Percentiles rank a stretch among this genome's conserved stretches.
Conservation (phyloP, 2,888 invertebrate genomes). For the Noctua janthe region DNA sequence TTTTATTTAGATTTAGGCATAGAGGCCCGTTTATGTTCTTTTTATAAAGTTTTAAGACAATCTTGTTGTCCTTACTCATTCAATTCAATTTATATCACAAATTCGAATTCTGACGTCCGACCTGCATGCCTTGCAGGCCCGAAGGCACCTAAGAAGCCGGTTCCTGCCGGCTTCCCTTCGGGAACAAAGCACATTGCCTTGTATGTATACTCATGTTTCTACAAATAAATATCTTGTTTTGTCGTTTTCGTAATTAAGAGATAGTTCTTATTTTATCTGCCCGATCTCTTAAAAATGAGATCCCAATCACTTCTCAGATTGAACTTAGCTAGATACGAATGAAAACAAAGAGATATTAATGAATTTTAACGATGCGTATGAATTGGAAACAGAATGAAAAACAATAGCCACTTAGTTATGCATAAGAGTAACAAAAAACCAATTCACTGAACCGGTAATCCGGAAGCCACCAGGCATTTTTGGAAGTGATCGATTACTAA, state of each 20-base stretch:
- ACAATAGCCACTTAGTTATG: constrained; percentile 27
- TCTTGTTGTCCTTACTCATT: not conserved
- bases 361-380: not conserved
- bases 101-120: not conserved
- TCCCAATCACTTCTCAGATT: not conserved
- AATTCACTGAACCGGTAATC: constrained; percentile 33
- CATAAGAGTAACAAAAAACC: constrained; percentile 27
- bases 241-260: not conserved
- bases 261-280: not conserved
- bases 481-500: constrained; percentile 37
- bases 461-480: constrained; percentile 43
- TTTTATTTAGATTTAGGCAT: not conserved
- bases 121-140: too few relatives aligned
- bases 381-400: constrained; percentile 31
- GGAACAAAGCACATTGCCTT: too few relatives aligned
- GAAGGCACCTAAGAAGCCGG: too few relatives aligned
- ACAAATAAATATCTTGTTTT: too few relatives aligned
- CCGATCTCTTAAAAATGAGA: not conserved
- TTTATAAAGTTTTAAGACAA: not conserved
- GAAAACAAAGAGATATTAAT: not conserved
- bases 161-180: too few relatives aligned
- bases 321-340: not conserved
- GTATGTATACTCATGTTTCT: too few relatives aligned
- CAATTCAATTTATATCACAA: not conserved
- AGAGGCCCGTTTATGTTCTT: not conserved